A percentile compares a stretch with the other conserved stretches of the same genome.
phyloP scores from a whole-genome alignment of 2,888 invertebrate species.

The Melipona beecheii region DNA sequence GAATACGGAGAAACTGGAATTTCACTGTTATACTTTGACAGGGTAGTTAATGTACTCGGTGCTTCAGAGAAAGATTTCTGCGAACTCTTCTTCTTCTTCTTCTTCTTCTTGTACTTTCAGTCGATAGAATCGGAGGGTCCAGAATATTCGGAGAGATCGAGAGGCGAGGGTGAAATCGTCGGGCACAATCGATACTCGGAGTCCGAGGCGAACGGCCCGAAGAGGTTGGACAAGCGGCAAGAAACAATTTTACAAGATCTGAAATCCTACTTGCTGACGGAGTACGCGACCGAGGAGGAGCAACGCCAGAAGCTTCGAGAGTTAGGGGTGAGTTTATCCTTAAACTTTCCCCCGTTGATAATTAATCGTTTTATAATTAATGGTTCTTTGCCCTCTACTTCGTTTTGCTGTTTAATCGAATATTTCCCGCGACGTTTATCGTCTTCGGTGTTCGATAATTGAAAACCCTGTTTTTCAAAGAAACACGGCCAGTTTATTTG shows the following conservation, averaged over 20 bases:
- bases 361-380: slow-evolving; percentile 20
- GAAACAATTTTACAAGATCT: slow-evolving; percentile 68
- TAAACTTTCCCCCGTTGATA: slow-evolving; percentile 2
- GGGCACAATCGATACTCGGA: slow-evolving; percentile 49
- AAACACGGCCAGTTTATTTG: too few species aligned
- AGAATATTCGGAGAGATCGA: not conserved
- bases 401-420: too few species aligned
- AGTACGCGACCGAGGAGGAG: slow-evolving; percentile 68
- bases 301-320: slow-evolving; percentile 70
- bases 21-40: not conserved
- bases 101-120: not conserved
- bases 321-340: slow-evolving; percentile 70
- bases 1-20: not conserved
- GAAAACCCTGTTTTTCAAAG: too few species aligned
- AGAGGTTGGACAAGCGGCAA: slow-evolving; percentile 75
- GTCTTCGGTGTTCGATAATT: too few species aligned
- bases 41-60: not conserved
- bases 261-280: slow-evolving; percentile 68
- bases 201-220: slow-evolving; percentile 35
- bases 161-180: slow-evolving; percentile 15
- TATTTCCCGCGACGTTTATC: too few species aligned
- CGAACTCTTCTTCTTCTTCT: not conserved
- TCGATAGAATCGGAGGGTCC: slow-evolving; percentile 5
- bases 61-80: not conserved
- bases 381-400: not conserved